Evolutionary conservation across 2,113 vertebrate species (phyloP).

Genomic region (Dendropsophus ebraccatus): DNA sequence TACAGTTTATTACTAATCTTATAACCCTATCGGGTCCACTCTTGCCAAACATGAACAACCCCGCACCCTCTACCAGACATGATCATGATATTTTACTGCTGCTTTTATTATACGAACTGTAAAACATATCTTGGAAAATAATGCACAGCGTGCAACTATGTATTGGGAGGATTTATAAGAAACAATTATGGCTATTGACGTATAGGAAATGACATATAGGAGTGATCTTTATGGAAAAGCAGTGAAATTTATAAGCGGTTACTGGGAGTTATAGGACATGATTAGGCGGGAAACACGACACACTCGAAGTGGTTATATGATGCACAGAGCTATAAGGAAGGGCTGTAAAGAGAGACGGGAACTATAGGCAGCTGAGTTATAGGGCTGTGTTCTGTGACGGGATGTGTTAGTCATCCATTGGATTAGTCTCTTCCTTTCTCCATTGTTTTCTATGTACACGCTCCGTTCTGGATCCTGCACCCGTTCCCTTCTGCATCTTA

Average conservation of each 20-base stretch:
- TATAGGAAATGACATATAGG: slow-evolving; percentile 27
- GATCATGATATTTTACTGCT: slow-evolving; percentile 1
- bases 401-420: background rate
- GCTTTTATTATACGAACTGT: background rate
- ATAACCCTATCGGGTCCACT: background rate
- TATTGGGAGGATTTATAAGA: slow-evolving; percentile 23
- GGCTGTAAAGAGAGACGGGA: background rate
- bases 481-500: background rate
- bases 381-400: background rate
- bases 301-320: slow-evolving; percentile 6
- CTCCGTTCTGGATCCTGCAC: slow-evolving; percentile 55
- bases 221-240: slow-evolving; percentile 38
- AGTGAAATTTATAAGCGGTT: slow-evolving; percentile 34
- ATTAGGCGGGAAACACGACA: slow-evolving; percentile 24
- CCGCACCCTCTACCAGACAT: background rate
- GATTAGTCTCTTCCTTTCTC: background rate
- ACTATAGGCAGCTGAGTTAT: background rate
- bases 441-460: background rate
- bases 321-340: background rate
- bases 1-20: background rate
- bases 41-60: background rate
- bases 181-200: slow-evolving; percentile 12
- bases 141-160: background rate
- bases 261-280: slow-evolving; percentile 17
- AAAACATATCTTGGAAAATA: background rate